These are phyloP conservation scores for Oreochromis spilurus DNA, from an alignment of 2,113 vertebrate species.

Conservation along the genomic window DNA sequence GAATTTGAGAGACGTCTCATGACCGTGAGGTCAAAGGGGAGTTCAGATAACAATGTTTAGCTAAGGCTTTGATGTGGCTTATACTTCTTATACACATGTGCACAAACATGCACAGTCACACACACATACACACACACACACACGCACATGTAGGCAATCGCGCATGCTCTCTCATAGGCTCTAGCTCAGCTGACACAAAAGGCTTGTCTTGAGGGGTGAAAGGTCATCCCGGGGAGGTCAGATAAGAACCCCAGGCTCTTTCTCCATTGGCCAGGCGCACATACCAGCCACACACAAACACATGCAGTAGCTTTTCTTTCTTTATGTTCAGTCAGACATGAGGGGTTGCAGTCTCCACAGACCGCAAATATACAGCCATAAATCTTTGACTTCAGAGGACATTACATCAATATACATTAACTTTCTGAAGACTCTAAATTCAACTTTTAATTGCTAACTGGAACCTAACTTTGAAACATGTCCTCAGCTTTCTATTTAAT, in stretches of 20 bases:
- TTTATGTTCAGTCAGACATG: constrained; percentile 21
- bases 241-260: constrained; percentile 65
- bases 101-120: background rate
- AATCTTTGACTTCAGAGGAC: background rate
- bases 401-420: background rate
- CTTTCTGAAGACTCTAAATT: background rate
- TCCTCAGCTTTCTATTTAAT: background rate
- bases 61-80: constrained; percentile 81
- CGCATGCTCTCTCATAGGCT: constrained; percentile 39
- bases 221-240: constrained; percentile 65
- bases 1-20: constrained; percentile 49
- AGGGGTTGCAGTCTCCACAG: background rate
- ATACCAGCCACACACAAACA: constrained; percentile 53
- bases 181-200: constrained; percentile 58
- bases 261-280: constrained; percentile 43
- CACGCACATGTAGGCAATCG: background rate
- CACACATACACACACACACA: background rate
- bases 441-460: background rate
- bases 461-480: background rate
- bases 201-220: constrained; percentile 62
- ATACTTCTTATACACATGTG: constrained; percentile 23
- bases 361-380: background rate
- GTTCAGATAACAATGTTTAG: constrained; percentile 77
- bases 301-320: constrained; percentile 32
- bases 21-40: constrained; percentile 73